Evolutionary conservation across 2,797 vertebrate genomes (phyloP), one percentile per base, ranked within the genome.

Genomic region (Syncerus caffer): DNA sequence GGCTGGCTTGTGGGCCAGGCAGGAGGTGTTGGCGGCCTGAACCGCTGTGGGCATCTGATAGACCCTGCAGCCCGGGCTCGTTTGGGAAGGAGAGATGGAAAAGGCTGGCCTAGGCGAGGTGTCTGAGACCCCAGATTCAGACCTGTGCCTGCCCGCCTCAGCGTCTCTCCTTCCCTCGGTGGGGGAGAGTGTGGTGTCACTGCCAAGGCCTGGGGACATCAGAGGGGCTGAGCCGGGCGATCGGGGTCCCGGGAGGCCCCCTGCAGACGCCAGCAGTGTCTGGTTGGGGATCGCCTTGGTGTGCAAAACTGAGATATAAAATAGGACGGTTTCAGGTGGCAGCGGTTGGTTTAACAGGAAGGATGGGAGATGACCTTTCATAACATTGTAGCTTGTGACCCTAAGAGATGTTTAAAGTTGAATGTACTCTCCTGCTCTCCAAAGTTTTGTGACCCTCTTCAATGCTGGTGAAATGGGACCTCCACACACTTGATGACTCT

Each of bases 21-120:
- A 0, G 29, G 42, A 19, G 25, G 1, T 13, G 13, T 7, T 50
- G 34, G 31, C 1, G 21, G 34, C 50, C 15, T 31, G 80, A 50
- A 34, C 34, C 2, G 0, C 60, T 14, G 17, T 14, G 51, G 45
- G 21, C n/a, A 2, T 13, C 31, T 0, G 13, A 19, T 17, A 42
- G 19, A 2, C 10, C 31, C 79, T 23, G 0, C 12, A 42, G 71
- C 34, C 38, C 71, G 42, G 17, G 71, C 38, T 74, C 3, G 23
- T 42, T 3, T 38, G 0, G 42, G 29, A 74, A 27, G 23, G 38
- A 74, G 23, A 42, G 71, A 25, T 74, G 71, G 38, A 42, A 8
- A 74, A 42, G 38, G 12, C 42, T 74, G 38, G 38, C 21, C 38
- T 25, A 25, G 23, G 38, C 0, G 23, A 74, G 71, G 71, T 6